Evolutionary conservation across 92 coral and sea anemone genomes (phyloP).

Genomic region (Micromussa lordhowensis): DNA sequence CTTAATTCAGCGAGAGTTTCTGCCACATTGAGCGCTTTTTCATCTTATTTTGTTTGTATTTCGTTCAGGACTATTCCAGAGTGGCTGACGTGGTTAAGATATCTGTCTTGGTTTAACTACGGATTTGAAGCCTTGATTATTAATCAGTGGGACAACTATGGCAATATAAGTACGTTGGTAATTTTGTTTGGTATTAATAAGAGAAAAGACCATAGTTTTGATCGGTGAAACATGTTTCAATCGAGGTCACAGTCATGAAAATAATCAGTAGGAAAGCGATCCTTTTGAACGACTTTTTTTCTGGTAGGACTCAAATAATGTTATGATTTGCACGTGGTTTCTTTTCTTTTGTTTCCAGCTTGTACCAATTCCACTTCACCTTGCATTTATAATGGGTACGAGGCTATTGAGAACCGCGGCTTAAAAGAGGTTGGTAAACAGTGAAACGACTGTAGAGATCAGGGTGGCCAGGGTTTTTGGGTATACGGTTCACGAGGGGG

Average conservation of each 20-base stretch:
- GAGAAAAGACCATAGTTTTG: no score
- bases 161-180: slow-evolving; percentile 69
- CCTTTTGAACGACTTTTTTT: no score
- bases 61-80: slow-evolving; percentile 83
- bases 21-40: background rate
- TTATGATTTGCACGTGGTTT: background rate
- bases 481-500: no score
- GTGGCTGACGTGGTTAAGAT: slow-evolving; percentile 86
- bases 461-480: no score
- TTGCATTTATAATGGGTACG: slow-evolving; percentile 55
- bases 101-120: slow-evolving; percentile 91
- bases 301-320: no score
- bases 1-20: background rate
- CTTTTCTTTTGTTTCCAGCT: background rate
- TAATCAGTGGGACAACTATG: slow-evolving; percentile 91
- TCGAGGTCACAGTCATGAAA: no score
- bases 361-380: background rate
- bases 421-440: slow-evolving; percentile 38
- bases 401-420: slow-evolving; percentile 54
- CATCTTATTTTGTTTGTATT: background rate
- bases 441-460: no score
- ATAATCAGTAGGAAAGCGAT: no score
- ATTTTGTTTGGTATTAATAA: no score
- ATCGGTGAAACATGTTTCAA: no score
- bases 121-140: slow-evolving; percentile 84